phyloP scores from a whole-genome alignment of 2,888 invertebrate species.

The Xestia rhomboidea region DNA sequence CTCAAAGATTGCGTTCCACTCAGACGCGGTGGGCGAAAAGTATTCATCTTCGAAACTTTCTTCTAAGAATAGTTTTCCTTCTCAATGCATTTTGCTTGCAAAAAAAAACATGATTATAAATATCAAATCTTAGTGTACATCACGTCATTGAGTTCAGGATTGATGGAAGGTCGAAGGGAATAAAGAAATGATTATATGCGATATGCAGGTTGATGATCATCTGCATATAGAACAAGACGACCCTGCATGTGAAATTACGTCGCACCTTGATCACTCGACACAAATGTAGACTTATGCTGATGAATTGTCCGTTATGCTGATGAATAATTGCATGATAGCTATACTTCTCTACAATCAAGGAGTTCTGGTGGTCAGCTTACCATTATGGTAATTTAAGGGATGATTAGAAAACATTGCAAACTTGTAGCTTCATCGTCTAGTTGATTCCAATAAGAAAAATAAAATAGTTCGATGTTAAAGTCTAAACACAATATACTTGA shows the following conservation, averaged over 20 bases:
- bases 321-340: slow-evolving; percentile 51
- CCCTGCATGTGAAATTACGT: slow-evolving; percentile 54
- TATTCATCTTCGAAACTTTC: slow-evolving; percentile 40
- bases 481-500: slow-evolving; percentile 56
- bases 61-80: slow-evolving; percentile 32
- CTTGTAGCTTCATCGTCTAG: slow-evolving; percentile 21
- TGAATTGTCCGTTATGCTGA: slow-evolving; percentile 30
- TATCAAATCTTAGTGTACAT: background rate
- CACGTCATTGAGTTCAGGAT: background rate
- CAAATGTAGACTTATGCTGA: slow-evolving; percentile 53
- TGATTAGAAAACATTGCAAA: slow-evolving; percentile 31
- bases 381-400: slow-evolving; percentile 47
- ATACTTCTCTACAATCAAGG: slow-evolving; percentile 59
- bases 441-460: slow-evolving; percentile 25
- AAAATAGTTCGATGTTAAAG: slow-evolving; percentile 14
- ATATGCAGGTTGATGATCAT: slow-evolving; percentile 50
- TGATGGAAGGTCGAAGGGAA: slow-evolving; percentile 18
- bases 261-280: slow-evolving; percentile 50
- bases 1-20: slow-evolving; percentile 25
- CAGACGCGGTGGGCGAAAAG: slow-evolving; percentile 26
- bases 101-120: background rate
- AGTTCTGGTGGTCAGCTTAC: slow-evolving; percentile 35
- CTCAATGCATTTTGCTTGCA: slow-evolving; percentile 14
- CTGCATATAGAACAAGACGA: slow-evolving; percentile 57
- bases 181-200: slow-evolving; percentile 28